These are phyloP conservation scores for Brachyistius frenatus DNA, from an alignment of 2,113 vertebrate species.

Conservation along the genomic window DNA sequence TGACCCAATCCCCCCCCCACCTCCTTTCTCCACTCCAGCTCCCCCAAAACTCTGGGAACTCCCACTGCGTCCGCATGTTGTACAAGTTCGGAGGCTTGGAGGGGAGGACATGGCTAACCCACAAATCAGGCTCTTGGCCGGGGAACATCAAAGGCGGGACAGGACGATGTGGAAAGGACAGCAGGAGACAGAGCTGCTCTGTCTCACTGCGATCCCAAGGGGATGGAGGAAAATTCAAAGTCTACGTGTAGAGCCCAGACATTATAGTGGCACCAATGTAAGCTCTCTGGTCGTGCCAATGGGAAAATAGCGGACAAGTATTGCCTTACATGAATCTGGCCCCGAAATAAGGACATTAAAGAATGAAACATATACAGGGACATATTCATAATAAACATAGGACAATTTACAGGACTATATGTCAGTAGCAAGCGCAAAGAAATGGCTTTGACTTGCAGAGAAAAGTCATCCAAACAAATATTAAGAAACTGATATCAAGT, in stretches of 20 bases:
- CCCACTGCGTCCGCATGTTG: constrained; percentile 64
- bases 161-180: constrained; percentile 50
- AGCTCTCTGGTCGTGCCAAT: constrained; percentile 59
- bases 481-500: constrained; percentile 34
- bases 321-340: constrained; percentile 57
- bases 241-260: constrained; percentile 41
- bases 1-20: constrained; percentile 62
- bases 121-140: constrained; percentile 65
- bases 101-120: constrained; percentile 41
- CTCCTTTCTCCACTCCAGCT: constrained; percentile 28
- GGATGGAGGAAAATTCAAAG: constrained; percentile 49
- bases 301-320: constrained; percentile 57
- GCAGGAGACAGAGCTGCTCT: constrained; percentile 61
- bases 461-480: constrained; percentile 63
- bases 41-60: constrained; percentile 67
- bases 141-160: constrained; percentile 60
- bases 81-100: constrained; percentile 21
- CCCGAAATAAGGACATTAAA: constrained; percentile 54
- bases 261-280: constrained; percentile 56
- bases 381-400: constrained; percentile 70
- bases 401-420: constrained; percentile 35
- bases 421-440: constrained; percentile 38
- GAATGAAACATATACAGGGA: constrained; percentile 60
- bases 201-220: constrained; percentile 49
- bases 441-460: constrained; percentile 38